Conservation (phyloP, 23 tunicate genomes). For the Ciona savignyi region DNA sequence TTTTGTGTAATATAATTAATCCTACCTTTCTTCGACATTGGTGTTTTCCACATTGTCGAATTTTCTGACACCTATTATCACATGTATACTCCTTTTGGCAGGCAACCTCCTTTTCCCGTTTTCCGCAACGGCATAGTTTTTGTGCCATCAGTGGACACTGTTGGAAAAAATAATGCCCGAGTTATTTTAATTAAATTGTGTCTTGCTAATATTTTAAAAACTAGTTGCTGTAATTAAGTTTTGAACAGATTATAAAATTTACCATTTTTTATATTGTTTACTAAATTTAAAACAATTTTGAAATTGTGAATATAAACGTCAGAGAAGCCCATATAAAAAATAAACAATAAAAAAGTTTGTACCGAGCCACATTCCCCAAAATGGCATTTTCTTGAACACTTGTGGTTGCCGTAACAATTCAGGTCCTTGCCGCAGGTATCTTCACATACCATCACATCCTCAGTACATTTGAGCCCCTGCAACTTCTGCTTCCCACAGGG, state of each 20-base stretch:
- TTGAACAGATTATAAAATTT: too few relatives aligned
- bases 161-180: too few relatives aligned
- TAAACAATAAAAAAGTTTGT: not conserved
- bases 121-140: conserved; percentile 79
- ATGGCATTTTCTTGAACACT: conserved; percentile 85
- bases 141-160: conserved; percentile 56
- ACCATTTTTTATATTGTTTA: too few relatives aligned
- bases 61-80: conserved; percentile 54
- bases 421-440: conserved; percentile 74
- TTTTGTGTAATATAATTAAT: too few relatives aligned
- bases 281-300: too few relatives aligned
- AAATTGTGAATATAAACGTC: too few relatives aligned
- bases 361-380: conserved; percentile 80
- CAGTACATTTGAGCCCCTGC: conserved; percentile 41
- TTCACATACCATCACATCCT: conserved; percentile 41
- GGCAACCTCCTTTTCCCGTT: conserved; percentile 40
- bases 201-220: too few relatives aligned
- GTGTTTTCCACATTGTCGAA: conserved; percentile 63
- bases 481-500: conserved; percentile 67
- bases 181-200: too few relatives aligned
- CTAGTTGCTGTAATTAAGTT: too few relatives aligned
- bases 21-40: conserved; percentile 75
- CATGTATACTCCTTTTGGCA: conserved; percentile 66
- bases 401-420: conserved; percentile 75
- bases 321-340: too few relatives aligned